phyloP scores from a whole-genome alignment of 2,888 invertebrate genomes.

The Synergus umbraculus region DNA sequence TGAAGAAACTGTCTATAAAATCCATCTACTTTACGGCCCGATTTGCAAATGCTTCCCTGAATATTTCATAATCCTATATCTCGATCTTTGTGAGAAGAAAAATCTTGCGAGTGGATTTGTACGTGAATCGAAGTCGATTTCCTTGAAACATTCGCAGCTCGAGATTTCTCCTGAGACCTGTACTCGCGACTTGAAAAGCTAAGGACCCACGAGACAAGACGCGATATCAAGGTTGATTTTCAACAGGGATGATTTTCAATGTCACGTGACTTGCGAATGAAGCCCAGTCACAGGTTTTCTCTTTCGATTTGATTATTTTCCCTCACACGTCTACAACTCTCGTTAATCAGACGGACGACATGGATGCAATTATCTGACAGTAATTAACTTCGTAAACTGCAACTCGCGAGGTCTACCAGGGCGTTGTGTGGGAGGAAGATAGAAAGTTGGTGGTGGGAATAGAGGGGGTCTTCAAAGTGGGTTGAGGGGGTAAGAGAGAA shows the following conservation, averaged over 20 bases:
- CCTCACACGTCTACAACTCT: conserved; percentile 47
- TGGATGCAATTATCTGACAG: conserved; percentile 72
- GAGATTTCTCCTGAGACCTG: conserved; percentile 25
- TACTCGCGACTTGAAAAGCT: neutral
- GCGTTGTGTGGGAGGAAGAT: neutral
- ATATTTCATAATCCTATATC: conserved; percentile 31
- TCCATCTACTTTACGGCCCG: conserved; percentile 1
- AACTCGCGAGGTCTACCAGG: conserved; percentile 41
- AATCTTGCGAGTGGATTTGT: conserved; percentile 28
- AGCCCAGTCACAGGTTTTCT: conserved; percentile 35
- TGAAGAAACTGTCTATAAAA: conserved; percentile 20
- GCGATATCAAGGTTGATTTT: conserved; percentile 19
- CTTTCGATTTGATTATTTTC: conserved; percentile 42
- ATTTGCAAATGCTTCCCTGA: conserved; percentile 15
- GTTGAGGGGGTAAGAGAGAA: conserved; percentile 34
- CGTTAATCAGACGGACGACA: conserved; percentile 69
- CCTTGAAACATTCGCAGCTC: conserved; percentile 14
- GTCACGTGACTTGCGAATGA: conserved; percentile 15
- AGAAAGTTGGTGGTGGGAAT: conserved; percentile 46
- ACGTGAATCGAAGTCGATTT: conserved; percentile 20
- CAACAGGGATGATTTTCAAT: conserved; percentile 21
- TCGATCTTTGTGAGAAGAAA: conserved; percentile 24
- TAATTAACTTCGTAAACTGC: conserved; percentile 72
- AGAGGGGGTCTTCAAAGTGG: conserved; percentile 57
- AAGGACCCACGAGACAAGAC: conserved; percentile 11